Conservation (phyloP, 2,113 vertebrate genomes). For the Grallaria varia region DNA sequence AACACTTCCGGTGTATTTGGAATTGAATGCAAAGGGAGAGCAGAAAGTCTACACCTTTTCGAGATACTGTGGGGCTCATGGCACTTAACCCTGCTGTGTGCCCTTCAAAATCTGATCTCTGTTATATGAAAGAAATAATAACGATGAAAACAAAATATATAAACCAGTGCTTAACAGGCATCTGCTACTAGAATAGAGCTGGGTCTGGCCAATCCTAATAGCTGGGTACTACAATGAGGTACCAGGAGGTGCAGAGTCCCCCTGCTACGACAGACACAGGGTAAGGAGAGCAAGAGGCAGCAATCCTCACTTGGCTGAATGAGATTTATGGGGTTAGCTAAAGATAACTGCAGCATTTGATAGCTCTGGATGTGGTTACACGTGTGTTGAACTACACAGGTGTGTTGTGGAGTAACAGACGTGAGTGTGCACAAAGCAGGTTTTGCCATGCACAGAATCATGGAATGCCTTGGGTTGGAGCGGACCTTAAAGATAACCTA, state of each 20-base stretch:
- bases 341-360: accelerated
- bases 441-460: not conserved
- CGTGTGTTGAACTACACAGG: accelerated
- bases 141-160: not conserved
- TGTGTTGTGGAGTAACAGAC: not conserved
- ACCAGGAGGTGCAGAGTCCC: not conserved
- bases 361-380: not conserved
- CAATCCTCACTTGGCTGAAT: not conserved
- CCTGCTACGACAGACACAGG: not conserved
- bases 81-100: not conserved
- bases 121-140: not conserved
- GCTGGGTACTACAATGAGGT: not conserved
- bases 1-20: accelerated
- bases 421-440: not conserved
- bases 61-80: not conserved
- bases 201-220: not conserved
- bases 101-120: not conserved
- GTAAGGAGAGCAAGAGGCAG: not conserved
- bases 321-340: not conserved
- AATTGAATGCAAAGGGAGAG: not conserved
- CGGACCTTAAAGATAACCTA: no score
- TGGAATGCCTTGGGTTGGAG: not conserved
- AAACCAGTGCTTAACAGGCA: not conserved
- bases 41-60: not conserved
- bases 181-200: not conserved